These are phyloP conservation scores for Erannis defoliaria DNA, from an alignment of 2,888 invertebrate genomes.

Conservation along the genomic window DNA sequence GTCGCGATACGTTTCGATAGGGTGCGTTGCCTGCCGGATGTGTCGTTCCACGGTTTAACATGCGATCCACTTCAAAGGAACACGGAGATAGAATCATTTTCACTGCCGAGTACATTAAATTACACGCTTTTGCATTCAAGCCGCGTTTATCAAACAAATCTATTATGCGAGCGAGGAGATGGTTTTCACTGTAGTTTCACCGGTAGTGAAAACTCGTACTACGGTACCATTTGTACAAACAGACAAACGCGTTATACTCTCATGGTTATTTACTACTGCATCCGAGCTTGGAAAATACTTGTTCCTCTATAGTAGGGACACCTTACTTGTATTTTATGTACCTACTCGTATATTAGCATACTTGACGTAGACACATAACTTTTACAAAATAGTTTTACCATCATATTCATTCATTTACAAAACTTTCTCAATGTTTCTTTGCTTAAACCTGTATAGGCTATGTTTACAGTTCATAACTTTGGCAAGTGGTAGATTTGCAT, in stretches of 20 bases:
- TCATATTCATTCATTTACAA: constrained; percentile 33
- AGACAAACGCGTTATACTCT: constrained; percentile 10
- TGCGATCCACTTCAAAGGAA: constrained; percentile 26
- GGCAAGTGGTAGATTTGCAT: constrained; percentile 17
- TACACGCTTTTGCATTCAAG: constrained; percentile 36
- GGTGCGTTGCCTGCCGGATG: constrained; percentile 47
- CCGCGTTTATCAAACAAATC: constrained; percentile 33
- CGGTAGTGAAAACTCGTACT: constrained; percentile 32
- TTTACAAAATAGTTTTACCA: constrained; percentile 34
- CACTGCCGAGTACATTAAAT: constrained; percentile 36
- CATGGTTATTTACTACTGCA: constrained; percentile 18
- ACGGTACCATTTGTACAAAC: constrained; percentile 21
- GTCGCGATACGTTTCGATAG: constrained; percentile 27
- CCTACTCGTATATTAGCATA: too few species aligned
- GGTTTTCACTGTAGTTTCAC: constrained; percentile 43
- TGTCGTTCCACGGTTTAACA: constrained; percentile 33
- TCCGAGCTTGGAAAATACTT: constrained; percentile 26
- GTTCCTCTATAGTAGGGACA: constrained; percentile 13
- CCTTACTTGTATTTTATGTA: background rate
- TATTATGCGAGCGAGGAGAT: constrained; percentile 32
- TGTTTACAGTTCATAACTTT: constrained; percentile 12
- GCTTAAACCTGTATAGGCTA: background rate
- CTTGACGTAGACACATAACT: constrained; percentile 34
- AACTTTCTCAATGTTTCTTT: constrained; percentile 29
- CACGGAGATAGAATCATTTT: constrained; percentile 42